Base-by-base conservation (phyloP, 2,888 invertebrate genomes). In the Drosophila testacea region DNA sequence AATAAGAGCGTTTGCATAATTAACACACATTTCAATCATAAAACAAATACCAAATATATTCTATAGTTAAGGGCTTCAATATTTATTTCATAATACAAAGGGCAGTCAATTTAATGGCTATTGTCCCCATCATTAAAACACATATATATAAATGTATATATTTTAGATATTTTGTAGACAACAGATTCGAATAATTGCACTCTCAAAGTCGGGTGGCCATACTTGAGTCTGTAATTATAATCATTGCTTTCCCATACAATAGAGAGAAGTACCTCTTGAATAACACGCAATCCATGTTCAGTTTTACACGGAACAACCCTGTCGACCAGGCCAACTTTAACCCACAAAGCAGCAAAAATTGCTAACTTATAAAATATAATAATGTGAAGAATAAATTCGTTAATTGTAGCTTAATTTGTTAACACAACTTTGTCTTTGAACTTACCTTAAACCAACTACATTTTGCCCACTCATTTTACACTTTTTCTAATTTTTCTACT, bases 21-120 rank as follows among this genome's bases (percentile, higher is more conserved):
- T 81, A 84, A 92, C 92, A 91, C 87, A 92, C 92, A 93, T 93
- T 93, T 93, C 93, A 93, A 93, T 93, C 93, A 93, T 93, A 92
- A 92, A 91, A 90, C 89, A 86, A 89, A 85, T 83, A 84, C 80
- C 81, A 69, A 68, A 73, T 76, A 72, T 57, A 56, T 65, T 65
- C 62, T 39, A 65, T 65, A 74, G 69, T 61, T 71, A 68, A 66
- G 44, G 55, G 54, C 70, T 73, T 52, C 60, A 67, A 69, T 69
- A 75, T 73, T 77, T 62, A 59, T 57, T 44, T 7, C 5, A 22
- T 6, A 27, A 27, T 34, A 16, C 34, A 34, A 34, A 64, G 47
- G 46, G 77, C 80, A 74, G 80, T 77, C 73, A 77, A 48, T 69
- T 68, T 76, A 81, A 83, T 83, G 81, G 73, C 52, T 61, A 77